These are phyloP conservation scores for Daubentonia madagascariensis DNA, from an alignment of 2,113 vertebrate genomes.

Conservation along the genomic window DNA sequence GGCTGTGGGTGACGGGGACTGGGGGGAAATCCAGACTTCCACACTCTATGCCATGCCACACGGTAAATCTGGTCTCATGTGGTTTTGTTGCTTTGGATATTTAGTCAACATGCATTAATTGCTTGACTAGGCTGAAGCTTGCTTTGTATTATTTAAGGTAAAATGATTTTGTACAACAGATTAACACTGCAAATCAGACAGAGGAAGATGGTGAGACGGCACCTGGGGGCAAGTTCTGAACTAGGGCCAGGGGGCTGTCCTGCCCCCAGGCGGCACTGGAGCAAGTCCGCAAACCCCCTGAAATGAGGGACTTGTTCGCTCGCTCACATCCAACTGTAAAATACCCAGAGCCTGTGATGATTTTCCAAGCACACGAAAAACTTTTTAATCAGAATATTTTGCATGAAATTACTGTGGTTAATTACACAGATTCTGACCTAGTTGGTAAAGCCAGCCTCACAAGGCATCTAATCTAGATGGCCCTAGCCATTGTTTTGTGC, in stretches of 20 bases:
- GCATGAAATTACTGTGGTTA: not conserved
- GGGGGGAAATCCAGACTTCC: not conserved
- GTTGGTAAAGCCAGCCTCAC: not conserved
- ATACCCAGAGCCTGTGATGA: too few relatives aligned
- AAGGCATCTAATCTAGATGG: not conserved
- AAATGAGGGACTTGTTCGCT: fast-evolving
- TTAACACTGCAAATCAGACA: not conserved
- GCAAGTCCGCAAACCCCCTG: not conserved
- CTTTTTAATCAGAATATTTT: not conserved
- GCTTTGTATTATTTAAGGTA: not conserved
- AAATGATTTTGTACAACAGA: not conserved
- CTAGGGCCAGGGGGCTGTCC: not conserved
- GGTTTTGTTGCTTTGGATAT: not conserved
- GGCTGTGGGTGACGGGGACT: not conserved
- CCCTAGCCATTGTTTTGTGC: not conserved
- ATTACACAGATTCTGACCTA: not conserved
- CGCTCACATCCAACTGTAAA: not conserved
- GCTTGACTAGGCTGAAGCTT: not conserved
- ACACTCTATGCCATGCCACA: fast-evolving
- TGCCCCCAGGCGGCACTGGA: fast-evolving
- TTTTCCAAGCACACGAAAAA: not conserved
- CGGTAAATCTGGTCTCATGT: not conserved
- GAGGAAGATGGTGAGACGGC: not conserved
- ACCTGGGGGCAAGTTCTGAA: fast-evolving
- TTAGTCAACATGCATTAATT: not conserved